Conservation (phyloP, 1,140 invertebrate genomes). For the Platorchestia sp. region DNA sequence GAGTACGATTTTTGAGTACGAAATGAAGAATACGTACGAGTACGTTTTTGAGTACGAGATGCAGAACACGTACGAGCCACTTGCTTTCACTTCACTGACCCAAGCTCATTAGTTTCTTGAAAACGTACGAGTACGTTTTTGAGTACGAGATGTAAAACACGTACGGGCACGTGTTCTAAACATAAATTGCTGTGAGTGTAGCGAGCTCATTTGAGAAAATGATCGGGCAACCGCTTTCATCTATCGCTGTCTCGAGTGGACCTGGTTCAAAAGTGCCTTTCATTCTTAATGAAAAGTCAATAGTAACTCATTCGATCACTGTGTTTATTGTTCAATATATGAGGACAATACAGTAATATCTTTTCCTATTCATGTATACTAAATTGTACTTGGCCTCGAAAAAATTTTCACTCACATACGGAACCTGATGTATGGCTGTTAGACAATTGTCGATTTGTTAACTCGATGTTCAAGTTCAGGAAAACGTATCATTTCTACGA, state of each 20-base stretch:
- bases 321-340: not conserved
- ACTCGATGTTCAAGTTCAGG: no score
- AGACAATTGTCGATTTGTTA: no score
- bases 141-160: no score
- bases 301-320: not conserved
- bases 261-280: not conserved
- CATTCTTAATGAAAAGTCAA: not conserved
- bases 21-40: no score
- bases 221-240: not conserved
- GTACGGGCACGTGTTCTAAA: not conserved
- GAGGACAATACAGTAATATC: not conserved
- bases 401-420: not conserved
- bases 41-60: no score
- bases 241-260: no score
- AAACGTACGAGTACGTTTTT: no score
- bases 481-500: no score
- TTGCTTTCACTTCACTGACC: not conserved
- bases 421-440: no score
- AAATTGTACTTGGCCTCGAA: not conserved
- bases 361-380: not conserved
- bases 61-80: not conserved
- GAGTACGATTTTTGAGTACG: no score
- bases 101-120: not conserved
- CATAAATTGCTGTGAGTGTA: not conserved
- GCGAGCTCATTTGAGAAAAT: not conserved